These are phyloP conservation scores for Pinctada fucata DNA, from an alignment of 2,888 invertebrate genomes.

Conservation along the genomic window DNA sequence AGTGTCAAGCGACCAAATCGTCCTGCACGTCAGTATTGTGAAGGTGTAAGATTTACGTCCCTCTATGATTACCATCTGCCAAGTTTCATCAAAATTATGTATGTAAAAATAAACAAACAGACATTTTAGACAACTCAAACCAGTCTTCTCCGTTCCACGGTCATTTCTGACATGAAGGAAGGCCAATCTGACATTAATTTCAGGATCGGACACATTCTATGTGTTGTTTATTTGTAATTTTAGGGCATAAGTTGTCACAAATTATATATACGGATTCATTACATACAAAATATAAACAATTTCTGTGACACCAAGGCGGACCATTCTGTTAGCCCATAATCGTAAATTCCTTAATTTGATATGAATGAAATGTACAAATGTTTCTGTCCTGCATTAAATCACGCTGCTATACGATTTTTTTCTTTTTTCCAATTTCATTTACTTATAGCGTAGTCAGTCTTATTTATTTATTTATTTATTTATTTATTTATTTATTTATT, in stretches of 20 bases:
- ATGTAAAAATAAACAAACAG: neutral
- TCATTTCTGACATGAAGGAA: no score
- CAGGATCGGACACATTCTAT: no score
- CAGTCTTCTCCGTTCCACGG: no score
- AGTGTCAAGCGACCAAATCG: neutral
- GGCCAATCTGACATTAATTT: no score
- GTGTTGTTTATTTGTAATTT: no score
- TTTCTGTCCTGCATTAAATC: neutral
- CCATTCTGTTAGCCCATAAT: neutral
- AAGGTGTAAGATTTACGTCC: neutral
- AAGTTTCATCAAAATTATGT: constrained; percentile 2
- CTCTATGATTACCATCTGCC: neutral
- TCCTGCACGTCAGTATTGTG: neutral
- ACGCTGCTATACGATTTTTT: neutral
- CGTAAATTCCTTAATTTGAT: neutral
- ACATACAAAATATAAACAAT: neutral
- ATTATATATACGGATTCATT: no score
- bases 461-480: neutral
- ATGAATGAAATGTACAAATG: neutral
- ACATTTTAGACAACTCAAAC: neutral
- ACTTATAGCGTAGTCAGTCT: neutral
- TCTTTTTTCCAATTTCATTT: neutral
- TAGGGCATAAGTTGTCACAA: no score
- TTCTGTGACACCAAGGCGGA: neutral
- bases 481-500: neutral